These are phyloP conservation scores for Columba janthina DNA, from an alignment of 2,113 vertebrate species.

Conservation along the genomic window DNA sequence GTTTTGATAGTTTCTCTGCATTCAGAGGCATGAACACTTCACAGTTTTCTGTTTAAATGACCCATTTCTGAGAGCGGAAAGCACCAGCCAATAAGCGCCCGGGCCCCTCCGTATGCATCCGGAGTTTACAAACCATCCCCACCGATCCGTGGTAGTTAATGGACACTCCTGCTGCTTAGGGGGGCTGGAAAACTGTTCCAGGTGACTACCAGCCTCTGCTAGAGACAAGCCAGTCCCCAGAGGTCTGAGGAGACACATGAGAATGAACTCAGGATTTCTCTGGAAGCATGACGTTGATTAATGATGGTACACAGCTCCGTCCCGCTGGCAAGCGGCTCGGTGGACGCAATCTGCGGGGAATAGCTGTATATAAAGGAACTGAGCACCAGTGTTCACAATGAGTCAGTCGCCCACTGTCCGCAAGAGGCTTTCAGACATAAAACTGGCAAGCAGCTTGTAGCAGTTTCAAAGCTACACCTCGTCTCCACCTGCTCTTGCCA, in stretches of 20 bases:
- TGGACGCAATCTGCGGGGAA: neutral
- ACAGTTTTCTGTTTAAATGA: conserved; percentile 79
- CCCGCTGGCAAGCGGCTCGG: conserved; percentile 73
- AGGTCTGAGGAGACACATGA: conserved; percentile 69
- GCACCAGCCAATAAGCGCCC: conserved; percentile 59
- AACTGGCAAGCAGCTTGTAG: neutral
- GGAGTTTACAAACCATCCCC: conserved; percentile 78
- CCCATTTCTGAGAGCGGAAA: conserved; percentile 78
- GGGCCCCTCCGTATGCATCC: conserved; percentile 77
- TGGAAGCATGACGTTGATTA: conserved; percentile 79
- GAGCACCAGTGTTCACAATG: neutral
- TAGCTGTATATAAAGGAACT: neutral
- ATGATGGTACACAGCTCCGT: conserved; percentile 70
- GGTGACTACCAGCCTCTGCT: conserved; percentile 79
- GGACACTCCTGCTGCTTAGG: conserved; percentile 83
- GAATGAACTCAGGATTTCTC: conserved; percentile 73
- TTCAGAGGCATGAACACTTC: conserved; percentile 73
- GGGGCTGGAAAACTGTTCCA: conserved; percentile 79
- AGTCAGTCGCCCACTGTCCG: neutral
- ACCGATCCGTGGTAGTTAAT: conserved; percentile 80
- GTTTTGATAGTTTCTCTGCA: conserved; percentile 71
- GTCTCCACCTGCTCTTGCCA: neutral
- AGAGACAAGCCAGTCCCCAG: conserved; percentile 76
- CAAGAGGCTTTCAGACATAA: neutral
- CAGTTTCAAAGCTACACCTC: neutral